A percentile compares a stretch with the other conserved stretches of the same genome.
Conservation (phyloP, 2,888 invertebrate genomes). For the Calliopum simillimum region DNA sequence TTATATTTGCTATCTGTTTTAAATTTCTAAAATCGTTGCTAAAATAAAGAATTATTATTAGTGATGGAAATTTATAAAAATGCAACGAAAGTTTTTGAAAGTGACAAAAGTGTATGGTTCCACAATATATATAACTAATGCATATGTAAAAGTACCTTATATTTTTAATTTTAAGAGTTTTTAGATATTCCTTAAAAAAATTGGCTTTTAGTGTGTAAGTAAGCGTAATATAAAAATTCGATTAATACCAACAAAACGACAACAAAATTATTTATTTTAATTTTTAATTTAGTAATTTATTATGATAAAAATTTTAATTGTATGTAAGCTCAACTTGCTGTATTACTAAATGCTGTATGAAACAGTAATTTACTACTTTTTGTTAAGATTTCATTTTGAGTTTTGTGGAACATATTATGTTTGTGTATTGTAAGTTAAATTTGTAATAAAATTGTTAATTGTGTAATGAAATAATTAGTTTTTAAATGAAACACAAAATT, state of each 20-base stretch:
- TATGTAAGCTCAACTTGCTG: not conserved
- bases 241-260: too few relatives aligned
- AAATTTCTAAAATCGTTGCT: conserved; percentile 10
- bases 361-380: too few relatives aligned
- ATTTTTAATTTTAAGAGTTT: too few relatives aligned
- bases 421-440: not conserved
- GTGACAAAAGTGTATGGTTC: too few relatives aligned
- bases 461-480: not conserved
- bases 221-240: not conserved
- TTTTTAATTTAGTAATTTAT: too few relatives aligned
- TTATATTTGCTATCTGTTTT: conserved; percentile 23
- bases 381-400: not conserved
- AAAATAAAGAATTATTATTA: conserved; percentile 23
- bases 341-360: not conserved
- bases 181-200: not conserved
- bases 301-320: not conserved
- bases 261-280: too few relatives aligned
- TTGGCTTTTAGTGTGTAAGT: conserved; percentile 23
- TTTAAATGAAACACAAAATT: not conserved
- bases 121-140: too few relatives aligned
- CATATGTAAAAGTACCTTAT: too few relatives aligned
- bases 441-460: not conserved
- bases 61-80: not conserved
- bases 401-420: conserved; percentile 3
- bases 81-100: not conserved